phyloP scores from a whole-genome alignment of 2,797 vertebrate species.

The Borostomias antarcticus region DNA sequence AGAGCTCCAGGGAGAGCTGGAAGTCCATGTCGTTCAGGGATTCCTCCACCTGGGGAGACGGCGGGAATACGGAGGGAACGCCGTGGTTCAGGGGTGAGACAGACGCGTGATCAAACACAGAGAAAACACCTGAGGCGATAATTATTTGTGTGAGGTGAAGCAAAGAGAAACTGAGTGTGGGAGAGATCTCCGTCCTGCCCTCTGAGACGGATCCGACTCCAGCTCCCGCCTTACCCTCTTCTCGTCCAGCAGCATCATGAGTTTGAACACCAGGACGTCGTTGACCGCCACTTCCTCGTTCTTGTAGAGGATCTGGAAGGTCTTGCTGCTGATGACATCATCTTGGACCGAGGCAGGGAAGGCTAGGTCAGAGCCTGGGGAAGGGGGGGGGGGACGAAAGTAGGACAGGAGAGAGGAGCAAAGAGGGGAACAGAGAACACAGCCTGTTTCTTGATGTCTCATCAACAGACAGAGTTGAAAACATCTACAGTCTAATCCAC shows the following conservation, averaged over 20 bases:
- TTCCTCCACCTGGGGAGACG: constrained; percentile 94
- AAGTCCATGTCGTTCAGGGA: constrained; percentile 95
- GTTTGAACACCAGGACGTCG: constrained; percentile 96
- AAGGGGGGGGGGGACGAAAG: constrained; percentile 3
- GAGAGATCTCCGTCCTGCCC: neutral
- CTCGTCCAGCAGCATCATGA: constrained; percentile 97
- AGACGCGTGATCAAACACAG: neutral
- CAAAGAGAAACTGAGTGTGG: neutral
- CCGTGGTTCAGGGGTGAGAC: too few relatives aligned
- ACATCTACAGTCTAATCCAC: too few relatives aligned
- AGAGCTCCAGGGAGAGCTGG: constrained; percentile 91
- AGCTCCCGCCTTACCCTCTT: constrained; percentile 81
- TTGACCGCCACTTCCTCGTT: constrained; percentile 96
- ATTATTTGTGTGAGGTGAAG: too few relatives aligned
- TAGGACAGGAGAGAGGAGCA: too few relatives aligned
- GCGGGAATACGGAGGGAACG: too few relatives aligned
- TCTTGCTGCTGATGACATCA: constrained; percentile 93
- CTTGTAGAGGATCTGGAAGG: constrained; percentile 98
- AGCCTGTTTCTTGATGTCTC: too few relatives aligned
- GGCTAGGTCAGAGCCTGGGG: constrained; percentile 87
- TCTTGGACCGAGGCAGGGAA: constrained; percentile 94
- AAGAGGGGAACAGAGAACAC: too few relatives aligned
- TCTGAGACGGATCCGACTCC: neutral
- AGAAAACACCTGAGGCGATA: too few relatives aligned
- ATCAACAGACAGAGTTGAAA: too few relatives aligned